Conservation (phyloP, 2,113 vertebrate genomes). For the Ophthalmolycus amberensis region DNA sequence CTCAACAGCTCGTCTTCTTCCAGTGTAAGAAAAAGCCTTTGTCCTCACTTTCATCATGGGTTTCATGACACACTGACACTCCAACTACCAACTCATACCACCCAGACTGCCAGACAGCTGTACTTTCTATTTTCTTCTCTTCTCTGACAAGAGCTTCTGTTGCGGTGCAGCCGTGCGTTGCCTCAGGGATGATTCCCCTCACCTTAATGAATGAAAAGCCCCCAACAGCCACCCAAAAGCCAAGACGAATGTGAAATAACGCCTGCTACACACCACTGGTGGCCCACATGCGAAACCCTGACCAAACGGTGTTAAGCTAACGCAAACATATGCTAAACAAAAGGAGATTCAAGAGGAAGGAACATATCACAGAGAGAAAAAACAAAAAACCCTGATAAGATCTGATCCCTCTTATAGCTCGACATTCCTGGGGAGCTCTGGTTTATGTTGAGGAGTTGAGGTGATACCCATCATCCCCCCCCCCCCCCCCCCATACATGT, state of each 20-base stretch:
- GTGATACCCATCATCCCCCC: constrained; percentile 7
- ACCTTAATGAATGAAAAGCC: constrained; percentile 30
- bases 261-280: constrained; percentile 15
- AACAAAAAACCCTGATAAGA: constrained; percentile 36
- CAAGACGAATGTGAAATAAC: constrained; percentile 20
- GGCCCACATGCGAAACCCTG: background rate
- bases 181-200: constrained; percentile 24
- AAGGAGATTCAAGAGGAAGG: constrained; percentile 14
- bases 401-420: constrained; percentile 5
- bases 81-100: constrained; percentile 2
- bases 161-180: constrained; percentile 33
- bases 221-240: constrained; percentile 2
- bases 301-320: background rate
- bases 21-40: background rate
- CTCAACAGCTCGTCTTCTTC: background rate
- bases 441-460: constrained; percentile 39
- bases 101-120: constrained; percentile 23
- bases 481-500: background rate
- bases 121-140: constrained; percentile 34
- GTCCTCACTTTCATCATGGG: background rate
- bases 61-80: background rate
- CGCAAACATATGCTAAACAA: constrained; percentile 17
- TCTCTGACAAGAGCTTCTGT: constrained; percentile 25
- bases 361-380: background rate
- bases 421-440: constrained; percentile 57